Conservation (phyloP, 1,140 invertebrate genomes). For the Meloidogyne floridensis region DNA sequence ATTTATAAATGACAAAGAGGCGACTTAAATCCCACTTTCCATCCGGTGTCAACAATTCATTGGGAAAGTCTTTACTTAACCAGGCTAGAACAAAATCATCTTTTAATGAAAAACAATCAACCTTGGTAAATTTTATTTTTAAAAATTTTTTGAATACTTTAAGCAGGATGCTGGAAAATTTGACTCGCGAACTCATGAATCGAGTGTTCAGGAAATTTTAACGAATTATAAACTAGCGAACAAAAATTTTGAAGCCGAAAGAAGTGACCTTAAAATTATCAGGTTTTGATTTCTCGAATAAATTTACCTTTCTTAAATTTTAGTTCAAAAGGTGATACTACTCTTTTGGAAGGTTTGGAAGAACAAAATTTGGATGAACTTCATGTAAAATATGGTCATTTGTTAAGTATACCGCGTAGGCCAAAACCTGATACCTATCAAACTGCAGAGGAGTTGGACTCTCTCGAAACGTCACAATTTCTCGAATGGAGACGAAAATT, state of each 20-base stretch:
- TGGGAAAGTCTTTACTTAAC: conserved; percentile 60
- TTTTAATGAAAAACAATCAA: conserved; percentile 41
- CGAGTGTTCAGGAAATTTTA: conserved; percentile 90
- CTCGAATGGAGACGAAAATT: conserved; percentile 56
- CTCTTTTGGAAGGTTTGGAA: conserved; percentile 71
- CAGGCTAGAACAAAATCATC: conserved; percentile 6
- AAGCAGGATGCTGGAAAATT: conserved; percentile 44
- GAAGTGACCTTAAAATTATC: conserved; percentile 49
- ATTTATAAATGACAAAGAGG: conserved; percentile 59
- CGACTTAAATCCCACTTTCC: conserved; percentile 53
- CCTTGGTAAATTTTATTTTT: conserved; percentile 33
- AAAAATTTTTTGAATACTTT: neutral
- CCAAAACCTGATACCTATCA: conserved; percentile 47
- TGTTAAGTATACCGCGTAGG: conserved; percentile 77
- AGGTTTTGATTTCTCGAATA: conserved; percentile 6
- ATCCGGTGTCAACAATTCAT: conserved; percentile 58
- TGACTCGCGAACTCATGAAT: conserved; percentile 83
- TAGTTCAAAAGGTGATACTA: conserved; percentile 73
- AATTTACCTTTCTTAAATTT: conserved; percentile 72
- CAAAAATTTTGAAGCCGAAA: conserved; percentile 77
- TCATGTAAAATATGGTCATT: conserved; percentile 74
- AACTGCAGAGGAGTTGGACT: conserved; percentile 57
- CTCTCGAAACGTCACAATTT: conserved; percentile 55
- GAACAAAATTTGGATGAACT: conserved; percentile 67
- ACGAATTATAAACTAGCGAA: conserved; percentile 88